A percentile compares a stretch with the other conserved stretches of the same genome.
These are phyloP conservation scores for Thamnophis sirtalis DNA, from an alignment of 2,113 vertebrate species.

Conservation along the genomic window DNA sequence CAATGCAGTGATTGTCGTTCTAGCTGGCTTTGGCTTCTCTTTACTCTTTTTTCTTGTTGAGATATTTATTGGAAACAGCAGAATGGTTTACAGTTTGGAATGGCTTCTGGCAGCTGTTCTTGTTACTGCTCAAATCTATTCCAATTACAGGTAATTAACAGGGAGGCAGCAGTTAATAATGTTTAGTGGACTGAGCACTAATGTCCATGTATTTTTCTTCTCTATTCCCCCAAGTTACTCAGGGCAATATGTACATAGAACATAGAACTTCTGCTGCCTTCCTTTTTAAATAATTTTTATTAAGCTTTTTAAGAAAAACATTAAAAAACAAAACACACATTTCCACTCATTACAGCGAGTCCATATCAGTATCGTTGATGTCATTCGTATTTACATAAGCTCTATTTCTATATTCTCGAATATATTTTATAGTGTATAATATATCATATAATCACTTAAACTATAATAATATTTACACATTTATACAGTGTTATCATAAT, in stretches of 20 bases:
- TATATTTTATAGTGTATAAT: too few relatives aligned
- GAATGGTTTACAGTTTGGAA: slow-evolving; percentile 64
- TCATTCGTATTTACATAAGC: too few relatives aligned
- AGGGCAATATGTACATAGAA: neutral
- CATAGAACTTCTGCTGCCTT: neutral
- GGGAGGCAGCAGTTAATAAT: rapidly evolving
- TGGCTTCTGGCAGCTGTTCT: slow-evolving; percentile 79
- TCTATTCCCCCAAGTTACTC: neutral
- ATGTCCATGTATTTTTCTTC: neutral
- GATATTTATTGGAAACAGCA: slow-evolving; percentile 53
- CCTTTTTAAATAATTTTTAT: too few relatives aligned
- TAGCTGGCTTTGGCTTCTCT: slow-evolving; percentile 84
- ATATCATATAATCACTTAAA: too few relatives aligned
- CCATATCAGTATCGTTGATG: too few relatives aligned
- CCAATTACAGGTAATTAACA: slow-evolving; percentile 81
- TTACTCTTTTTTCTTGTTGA: slow-evolving; percentile 54
- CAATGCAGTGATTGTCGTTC: slow-evolving; percentile 81
- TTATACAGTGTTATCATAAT: too few relatives aligned
- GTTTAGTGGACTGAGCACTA: neutral
- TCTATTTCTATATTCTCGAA: too few relatives aligned
- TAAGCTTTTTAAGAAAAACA: too few relatives aligned
- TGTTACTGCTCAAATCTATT: slow-evolving; percentile 73
- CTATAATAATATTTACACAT: too few relatives aligned
- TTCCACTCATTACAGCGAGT: too few relatives aligned
- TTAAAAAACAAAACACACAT: too few relatives aligned